Evolutionary conservation across 2,113 vertebrate species (phyloP), one percentile per base, ranked within the genome.

Genomic region (Ellobius talpinus): DNA sequence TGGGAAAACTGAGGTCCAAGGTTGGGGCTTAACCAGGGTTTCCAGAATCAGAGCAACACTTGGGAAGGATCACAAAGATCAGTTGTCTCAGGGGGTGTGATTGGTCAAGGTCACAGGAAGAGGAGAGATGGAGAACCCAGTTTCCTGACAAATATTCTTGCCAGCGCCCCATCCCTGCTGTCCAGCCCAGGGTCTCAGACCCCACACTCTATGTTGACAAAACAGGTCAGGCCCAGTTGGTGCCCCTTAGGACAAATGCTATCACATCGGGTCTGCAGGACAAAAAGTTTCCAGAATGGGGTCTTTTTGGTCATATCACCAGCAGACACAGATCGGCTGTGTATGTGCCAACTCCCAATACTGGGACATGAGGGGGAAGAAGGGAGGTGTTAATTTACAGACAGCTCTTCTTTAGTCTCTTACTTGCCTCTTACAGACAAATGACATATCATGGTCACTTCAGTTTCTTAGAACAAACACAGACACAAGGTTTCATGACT

Each of bases 21-120:
- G 47, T n/a, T n/a, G 61, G 95, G 33, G 29, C 65, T 85, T 42
- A 36, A 66, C 81, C 89, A 93, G 91, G 52, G 90, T 95, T 85
- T 91, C 91, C 84, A 50, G 26, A 94, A 79, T 73, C 52, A 76
- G 31, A 88, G 85, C 81, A 90, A 95, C 10, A 61, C 36, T 79
- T 92, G 95, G 74, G 92, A 89, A 66, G 87, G 91, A 50, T 29
- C 86, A 85, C 65, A 50, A 63, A 87, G 82, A 93, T 81, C 90
- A 66, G 74, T 50, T 36, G 10, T 55, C 42, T 78, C 55, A 42
- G 50, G n/a, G 95, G 31, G 50, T 1, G 1, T n/a, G 74, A 92
- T 66, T 82, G 66, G 94, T 78, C 95, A 97, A 97, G 96, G 97
- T 97, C 97, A 97, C 42, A 14, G 45, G 42, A 42, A 79, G 45